Evolutionary conservation across 2,113 vertebrate species (phyloP).

Genomic region (Setophaga coronata): DNA sequence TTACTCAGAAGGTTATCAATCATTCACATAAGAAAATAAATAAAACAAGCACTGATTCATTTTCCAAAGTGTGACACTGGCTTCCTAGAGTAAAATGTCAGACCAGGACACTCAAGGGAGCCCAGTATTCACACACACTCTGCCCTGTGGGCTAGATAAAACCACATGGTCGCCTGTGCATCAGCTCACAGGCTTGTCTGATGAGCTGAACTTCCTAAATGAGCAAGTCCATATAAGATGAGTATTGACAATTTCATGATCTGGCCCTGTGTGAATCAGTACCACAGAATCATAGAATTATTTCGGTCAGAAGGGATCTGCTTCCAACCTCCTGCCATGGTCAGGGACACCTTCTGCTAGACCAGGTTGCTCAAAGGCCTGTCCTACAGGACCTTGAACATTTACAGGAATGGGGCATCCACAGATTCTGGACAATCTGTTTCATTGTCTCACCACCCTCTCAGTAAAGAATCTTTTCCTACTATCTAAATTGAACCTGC

Average conservation of each 20-base stretch:
- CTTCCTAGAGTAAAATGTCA: not conserved
- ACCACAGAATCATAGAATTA: not conserved
- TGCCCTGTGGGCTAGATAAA: not conserved
- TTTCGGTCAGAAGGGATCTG: not conserved
- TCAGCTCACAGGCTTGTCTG: not conserved
- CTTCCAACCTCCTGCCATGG: not conserved
- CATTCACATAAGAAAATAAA: not conserved
- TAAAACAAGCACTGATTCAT: not conserved
- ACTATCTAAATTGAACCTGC: not conserved
- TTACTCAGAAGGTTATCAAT: not conserved
- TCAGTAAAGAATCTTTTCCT: not conserved
- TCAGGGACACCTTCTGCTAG: not conserved
- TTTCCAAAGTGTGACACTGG: not conserved
- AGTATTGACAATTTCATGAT: not conserved
- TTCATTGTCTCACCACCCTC: not conserved
- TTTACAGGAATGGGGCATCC: not conserved
- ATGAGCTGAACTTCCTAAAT: not conserved
- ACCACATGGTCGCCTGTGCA: rapidly evolving
- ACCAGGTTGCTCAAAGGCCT: not conserved
- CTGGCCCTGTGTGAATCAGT: not conserved
- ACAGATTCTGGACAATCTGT: not conserved
- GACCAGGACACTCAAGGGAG: not conserved
- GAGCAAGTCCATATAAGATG: not conserved
- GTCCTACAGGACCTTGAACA: not conserved
- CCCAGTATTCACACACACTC: rapidly evolving